Percentiles rank a stretch among this genome's conserved stretches.
These are phyloP conservation scores for Cecropterus lyciades DNA, from an alignment of 1,140 invertebrate species.

Conservation along the genomic window DNA sequence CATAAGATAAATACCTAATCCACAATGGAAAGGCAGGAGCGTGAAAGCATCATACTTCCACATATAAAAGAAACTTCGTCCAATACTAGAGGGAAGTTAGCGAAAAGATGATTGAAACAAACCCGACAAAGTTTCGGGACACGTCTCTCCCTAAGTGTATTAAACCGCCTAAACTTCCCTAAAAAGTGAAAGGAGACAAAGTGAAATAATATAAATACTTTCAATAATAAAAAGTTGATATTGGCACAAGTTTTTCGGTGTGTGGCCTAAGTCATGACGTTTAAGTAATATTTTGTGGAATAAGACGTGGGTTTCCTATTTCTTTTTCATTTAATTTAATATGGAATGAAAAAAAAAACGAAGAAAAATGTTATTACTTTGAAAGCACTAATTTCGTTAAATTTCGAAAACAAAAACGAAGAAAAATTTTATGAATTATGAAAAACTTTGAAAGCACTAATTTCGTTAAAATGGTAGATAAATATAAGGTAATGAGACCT, in stretches of 20 bases:
- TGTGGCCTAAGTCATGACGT: conserved; percentile 36
- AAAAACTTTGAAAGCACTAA: too few species aligned
- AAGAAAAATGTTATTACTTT: too few species aligned
- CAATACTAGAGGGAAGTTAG: conserved; percentile 55
- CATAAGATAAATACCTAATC: conserved; percentile 28
- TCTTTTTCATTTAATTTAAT: too few species aligned
- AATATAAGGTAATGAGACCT: too few species aligned
- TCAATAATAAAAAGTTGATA: conserved; percentile 81
- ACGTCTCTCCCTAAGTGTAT: conserved; percentile 79
- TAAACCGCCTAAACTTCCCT: conserved; percentile 70
- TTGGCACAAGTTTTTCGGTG: conserved; percentile 54
- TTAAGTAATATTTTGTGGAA: not conserved
- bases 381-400: too few species aligned
- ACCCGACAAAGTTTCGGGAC: conserved; percentile 50
- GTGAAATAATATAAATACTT: conserved; percentile 83
- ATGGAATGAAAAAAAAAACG: too few species aligned
- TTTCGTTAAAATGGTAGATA: too few species aligned
- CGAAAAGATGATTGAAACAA: conserved; percentile 77
- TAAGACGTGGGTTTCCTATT: too few species aligned
- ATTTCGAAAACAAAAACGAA: too few species aligned
- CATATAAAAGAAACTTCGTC: conserved; percentile 61
- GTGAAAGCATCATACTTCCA: conserved; percentile 31
- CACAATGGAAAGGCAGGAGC: conserved; percentile 11
- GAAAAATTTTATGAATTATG: too few species aligned
- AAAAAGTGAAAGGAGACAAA: conserved; percentile 74